A percentile compares a stretch with the other conserved stretches of the same genome.
phyloP scores from a whole-genome alignment of 2,113 vertebrate species.

The Sinocyclocheilus grahami region DNA sequence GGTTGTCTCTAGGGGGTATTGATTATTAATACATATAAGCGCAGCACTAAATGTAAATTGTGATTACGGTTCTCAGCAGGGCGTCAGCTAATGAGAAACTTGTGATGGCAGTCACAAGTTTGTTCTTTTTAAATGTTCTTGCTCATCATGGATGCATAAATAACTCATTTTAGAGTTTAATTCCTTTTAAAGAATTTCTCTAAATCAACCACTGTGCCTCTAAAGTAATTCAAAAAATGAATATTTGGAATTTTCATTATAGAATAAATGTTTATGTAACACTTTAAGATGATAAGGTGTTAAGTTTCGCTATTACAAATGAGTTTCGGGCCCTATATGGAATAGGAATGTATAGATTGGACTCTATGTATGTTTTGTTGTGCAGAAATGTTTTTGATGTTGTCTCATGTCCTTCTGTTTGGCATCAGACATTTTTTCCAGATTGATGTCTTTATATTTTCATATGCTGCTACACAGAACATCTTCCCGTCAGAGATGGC shows the following conservation, averaged over 20 bases:
- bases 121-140: background rate
- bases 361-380: background rate
- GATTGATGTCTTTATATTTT: background rate
- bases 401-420: background rate
- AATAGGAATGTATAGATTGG: too few species aligned
- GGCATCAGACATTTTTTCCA: background rate
- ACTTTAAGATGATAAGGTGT: background rate
- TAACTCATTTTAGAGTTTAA: background rate
- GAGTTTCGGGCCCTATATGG: background rate
- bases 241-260: background rate
- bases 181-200: background rate
- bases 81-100: background rate
- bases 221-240: background rate
- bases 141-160: background rate
- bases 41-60: background rate
- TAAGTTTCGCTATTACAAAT: background rate
- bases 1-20: background rate
- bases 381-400: background rate
- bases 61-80: background rate
- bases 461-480: background rate
- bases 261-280: background rate
- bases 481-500: background rate
- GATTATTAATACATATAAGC: background rate
- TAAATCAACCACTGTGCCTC: background rate
- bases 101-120: constrained; percentile 28